phyloP scores from a whole-genome alignment of 2,888 invertebrate species.

The Pyrochroa serraticornis region DNA sequence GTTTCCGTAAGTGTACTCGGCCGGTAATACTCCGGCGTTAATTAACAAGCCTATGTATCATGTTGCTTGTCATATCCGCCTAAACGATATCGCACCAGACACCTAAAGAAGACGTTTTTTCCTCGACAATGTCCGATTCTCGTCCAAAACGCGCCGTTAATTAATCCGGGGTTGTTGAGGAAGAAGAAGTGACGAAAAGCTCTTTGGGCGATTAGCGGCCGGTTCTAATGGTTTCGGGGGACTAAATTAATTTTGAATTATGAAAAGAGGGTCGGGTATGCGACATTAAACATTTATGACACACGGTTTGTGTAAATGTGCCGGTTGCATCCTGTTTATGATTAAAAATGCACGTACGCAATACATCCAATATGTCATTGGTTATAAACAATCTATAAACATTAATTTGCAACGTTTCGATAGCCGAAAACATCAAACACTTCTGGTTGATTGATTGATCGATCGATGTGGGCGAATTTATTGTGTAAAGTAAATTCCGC shows the following conservation, averaged over 20 bases:
- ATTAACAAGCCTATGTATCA: constrained; percentile 53
- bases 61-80: constrained; percentile 43
- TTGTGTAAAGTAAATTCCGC: constrained; percentile 23
- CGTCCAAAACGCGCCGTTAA: too few relatives aligned
- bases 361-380: too few relatives aligned
- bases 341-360: too few relatives aligned
- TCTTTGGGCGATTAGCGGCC: too few relatives aligned
- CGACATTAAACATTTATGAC: constrained; percentile 14
- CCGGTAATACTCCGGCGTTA: constrained; percentile 48
- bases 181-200: too few relatives aligned
- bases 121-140: neutral
- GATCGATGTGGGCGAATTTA: constrained; percentile 16
- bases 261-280: constrained; percentile 8
- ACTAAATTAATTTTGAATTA: constrained; percentile 22
- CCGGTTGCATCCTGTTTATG: too few relatives aligned
- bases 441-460: constrained; percentile 9
- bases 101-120: neutral
- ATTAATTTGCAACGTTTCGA: too few relatives aligned
- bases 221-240: too few relatives aligned
- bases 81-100: constrained; percentile 27
- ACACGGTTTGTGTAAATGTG: too few relatives aligned
- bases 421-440: too few relatives aligned
- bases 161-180: too few relatives aligned
- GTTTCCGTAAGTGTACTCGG: constrained; percentile 53
- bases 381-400: too few relatives aligned